Percentiles rank a stretch among this genome's conserved stretches.
Conservation (phyloP, 2,888 invertebrate species). For the Crioceris asparagi region DNA sequence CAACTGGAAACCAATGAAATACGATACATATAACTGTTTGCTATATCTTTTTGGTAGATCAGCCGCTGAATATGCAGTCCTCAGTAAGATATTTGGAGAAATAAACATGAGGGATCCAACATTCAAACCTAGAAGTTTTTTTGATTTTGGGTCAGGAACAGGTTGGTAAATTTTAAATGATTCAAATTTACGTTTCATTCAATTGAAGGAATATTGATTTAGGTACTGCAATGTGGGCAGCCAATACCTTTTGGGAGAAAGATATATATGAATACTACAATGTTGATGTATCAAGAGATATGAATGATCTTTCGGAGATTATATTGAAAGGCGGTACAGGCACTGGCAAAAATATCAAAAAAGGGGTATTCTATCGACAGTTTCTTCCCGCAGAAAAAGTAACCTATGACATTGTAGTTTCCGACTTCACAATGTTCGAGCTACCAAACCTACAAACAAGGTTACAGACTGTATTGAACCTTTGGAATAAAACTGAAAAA, state of each 20-base stretch:
- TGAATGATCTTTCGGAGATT: conserved; percentile 71
- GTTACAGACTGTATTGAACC: conserved; percentile 56
- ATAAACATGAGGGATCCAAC: conserved; percentile 50
- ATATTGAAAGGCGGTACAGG: conserved; percentile 58
- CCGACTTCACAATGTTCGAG: conserved; percentile 74
- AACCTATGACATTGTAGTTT: conserved; percentile 69
- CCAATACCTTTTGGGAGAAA: conserved; percentile 58
- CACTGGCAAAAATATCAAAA: conserved; percentile 46
- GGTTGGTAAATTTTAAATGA: too few species aligned
- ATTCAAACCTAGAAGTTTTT: conserved; percentile 65
- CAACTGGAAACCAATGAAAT: conserved; percentile 64
- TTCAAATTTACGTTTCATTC: too few species aligned
- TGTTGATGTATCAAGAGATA: conserved; percentile 69
- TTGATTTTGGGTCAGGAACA: conserved; percentile 88
- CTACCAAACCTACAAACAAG: conserved; percentile 55
- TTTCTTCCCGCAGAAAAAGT: conserved; percentile 61
- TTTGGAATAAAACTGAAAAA: conserved; percentile 79
- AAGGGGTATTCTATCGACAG: conserved; percentile 63
- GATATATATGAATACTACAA: conserved; percentile 72
- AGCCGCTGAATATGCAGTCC: conserved; percentile 63
- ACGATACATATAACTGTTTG: conserved; percentile 51
- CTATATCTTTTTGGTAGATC: conserved; percentile 63
- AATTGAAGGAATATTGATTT: too few species aligned
- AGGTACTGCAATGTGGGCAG: conserved; percentile 48
- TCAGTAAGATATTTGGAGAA: conserved; percentile 63